These are phyloP conservation scores for Argyra leucocephala DNA, from an alignment of 2,888 invertebrate species.

Conservation along the genomic window DNA sequence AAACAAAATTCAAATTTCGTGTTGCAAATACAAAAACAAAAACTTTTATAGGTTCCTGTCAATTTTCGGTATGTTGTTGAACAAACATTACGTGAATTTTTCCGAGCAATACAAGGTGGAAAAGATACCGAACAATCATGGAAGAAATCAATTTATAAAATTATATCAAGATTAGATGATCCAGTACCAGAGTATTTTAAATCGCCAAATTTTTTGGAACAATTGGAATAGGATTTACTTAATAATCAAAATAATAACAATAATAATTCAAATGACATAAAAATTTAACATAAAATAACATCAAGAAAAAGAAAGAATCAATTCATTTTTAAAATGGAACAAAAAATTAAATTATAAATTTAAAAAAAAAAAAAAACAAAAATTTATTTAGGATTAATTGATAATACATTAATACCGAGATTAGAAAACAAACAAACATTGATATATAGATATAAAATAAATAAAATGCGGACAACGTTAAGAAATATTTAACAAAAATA, in stretches of 20 bases:
- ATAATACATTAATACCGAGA: background rate
- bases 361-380: constrained; percentile 20
- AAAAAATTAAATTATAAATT: background rate
- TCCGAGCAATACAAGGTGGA: constrained; percentile 91
- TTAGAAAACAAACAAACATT: background rate
- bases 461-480: constrained; percentile 8
- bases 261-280: too few species aligned
- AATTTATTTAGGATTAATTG: constrained; percentile 17
- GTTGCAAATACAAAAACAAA: constrained; percentile 10
- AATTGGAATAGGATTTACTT: constrained; percentile 63
- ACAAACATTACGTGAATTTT: constrained; percentile 96
- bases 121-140: constrained; percentile 98
- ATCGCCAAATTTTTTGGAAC: constrained; percentile 97
- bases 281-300: constrained; percentile 7
- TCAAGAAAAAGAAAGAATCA: background rate
- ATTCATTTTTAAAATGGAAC: background rate
- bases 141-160: constrained; percentile 99
- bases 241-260: constrained; percentile 12
- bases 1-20: constrained; percentile 16
- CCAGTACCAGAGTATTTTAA: constrained; percentile 99
- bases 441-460: background rate
- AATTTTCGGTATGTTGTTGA: constrained; percentile 96
- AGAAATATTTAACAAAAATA: constrained; percentile 9
- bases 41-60: constrained; percentile 80
- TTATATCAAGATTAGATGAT: constrained; percentile 98